Conservation (phyloP, 2,888 invertebrate species). For the Agrotis segetum region DNA sequence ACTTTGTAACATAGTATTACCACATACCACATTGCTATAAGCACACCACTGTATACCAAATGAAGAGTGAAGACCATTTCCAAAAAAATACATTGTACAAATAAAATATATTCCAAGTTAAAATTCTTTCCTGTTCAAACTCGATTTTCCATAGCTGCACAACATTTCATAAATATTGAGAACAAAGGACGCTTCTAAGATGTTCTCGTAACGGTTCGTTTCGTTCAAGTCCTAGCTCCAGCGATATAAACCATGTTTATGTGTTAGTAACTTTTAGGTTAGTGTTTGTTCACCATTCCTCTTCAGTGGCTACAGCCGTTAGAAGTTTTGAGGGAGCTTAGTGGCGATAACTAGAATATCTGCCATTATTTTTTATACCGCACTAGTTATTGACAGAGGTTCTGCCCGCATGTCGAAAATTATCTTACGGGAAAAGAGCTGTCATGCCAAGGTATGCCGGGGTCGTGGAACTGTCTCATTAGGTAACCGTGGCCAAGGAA, state of each 20-base stretch:
- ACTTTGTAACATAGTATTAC: not conserved
- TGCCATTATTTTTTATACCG: conserved; percentile 40
- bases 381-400: conserved; percentile 1
- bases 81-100: conserved; percentile 42
- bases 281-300: conserved; percentile 53
- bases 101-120: conserved; percentile 52
- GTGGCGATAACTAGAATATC: conserved; percentile 29
- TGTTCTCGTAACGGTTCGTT: conserved; percentile 56
- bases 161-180: conserved; percentile 60
- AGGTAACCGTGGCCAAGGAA: no score
- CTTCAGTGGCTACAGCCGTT: conserved; percentile 37
- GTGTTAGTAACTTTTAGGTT: conserved; percentile 45
- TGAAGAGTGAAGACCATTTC: conserved; percentile 16
- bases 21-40: not conserved
- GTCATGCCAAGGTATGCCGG: no score
- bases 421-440: no score
- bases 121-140: conserved; percentile 48
- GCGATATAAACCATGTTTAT: conserved; percentile 53
- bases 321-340: conserved; percentile 42
- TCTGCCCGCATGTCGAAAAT: no score
- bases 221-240: conserved; percentile 49
- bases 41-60: conserved; percentile 5
- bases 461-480: no score
- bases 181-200: conserved; percentile 63
- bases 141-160: conserved; percentile 49